Evolutionary conservation across 2,113 vertebrate genomes (phyloP).

Genomic region (Bos taurus): DNA sequence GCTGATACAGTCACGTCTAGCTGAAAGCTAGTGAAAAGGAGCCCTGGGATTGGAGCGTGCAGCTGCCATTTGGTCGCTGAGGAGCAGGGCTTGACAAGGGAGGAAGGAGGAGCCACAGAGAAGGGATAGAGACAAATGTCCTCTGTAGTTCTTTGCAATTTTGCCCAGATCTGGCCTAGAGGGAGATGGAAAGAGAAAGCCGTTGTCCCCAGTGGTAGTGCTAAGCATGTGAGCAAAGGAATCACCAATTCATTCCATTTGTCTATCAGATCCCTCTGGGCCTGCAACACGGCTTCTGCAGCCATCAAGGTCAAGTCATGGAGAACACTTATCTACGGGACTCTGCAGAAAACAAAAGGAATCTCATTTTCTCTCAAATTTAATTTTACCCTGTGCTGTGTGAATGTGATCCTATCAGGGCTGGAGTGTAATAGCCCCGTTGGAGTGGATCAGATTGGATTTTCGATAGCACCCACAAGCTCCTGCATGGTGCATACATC

Average conservation of each 20-base stretch:
- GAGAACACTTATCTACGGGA: constrained; percentile 33
- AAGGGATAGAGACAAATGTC: background rate
- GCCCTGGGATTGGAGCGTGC: background rate
- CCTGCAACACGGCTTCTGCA: background rate
- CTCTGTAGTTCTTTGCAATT: background rate
- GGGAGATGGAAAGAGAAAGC: background rate
- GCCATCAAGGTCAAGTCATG: background rate
- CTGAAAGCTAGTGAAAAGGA: background rate
- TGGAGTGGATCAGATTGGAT: constrained; percentile 59
- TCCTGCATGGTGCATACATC: background rate
- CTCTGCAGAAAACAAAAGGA: constrained; percentile 53
- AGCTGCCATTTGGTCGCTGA: background rate
- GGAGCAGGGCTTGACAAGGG: background rate
- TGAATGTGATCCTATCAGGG: constrained; percentile 26
- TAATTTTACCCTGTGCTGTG: constrained; percentile 48
- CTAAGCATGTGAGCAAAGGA: background rate
- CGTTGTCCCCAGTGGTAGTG: fast-evolving
- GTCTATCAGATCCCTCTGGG: background rate
- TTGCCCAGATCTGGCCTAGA: background rate
- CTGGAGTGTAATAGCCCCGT: constrained; percentile 26
- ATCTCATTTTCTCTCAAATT: constrained; percentile 51
- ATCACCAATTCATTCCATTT: background rate
- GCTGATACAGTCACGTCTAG: background rate
- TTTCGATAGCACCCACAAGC: background rate
- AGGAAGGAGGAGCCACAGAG: background rate